phyloP scores from a whole-genome alignment of 2,113 vertebrate species.

The Python bivittatus region DNA sequence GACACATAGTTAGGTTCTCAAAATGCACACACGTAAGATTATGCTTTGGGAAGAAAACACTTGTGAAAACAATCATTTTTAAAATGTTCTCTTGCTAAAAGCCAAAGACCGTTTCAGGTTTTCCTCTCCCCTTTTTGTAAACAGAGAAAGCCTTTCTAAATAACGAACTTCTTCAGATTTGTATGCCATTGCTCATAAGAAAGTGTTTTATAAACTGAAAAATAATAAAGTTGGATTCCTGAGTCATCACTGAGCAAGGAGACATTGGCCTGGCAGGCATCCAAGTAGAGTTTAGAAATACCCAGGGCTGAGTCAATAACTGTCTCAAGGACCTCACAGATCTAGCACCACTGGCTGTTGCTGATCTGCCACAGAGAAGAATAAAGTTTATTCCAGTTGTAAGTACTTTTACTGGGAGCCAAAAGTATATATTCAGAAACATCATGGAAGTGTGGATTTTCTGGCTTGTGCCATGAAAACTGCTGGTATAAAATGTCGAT shows the following conservation, averaged over 20 bases:
- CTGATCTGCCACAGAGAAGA: neutral
- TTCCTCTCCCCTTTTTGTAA: neutral
- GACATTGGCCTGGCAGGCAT: neutral
- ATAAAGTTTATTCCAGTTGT: no score
- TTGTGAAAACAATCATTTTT: neutral
- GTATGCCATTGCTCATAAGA: neutral
- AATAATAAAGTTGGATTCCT: neutral
- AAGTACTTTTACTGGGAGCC: neutral
- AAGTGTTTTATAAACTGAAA: slow-evolving; percentile 4
- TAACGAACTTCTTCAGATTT: neutral
- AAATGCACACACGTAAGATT: neutral
- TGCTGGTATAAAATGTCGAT: no score
- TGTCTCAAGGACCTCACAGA: neutral
- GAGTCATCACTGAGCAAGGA: neutral
- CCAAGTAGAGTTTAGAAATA: neutral
- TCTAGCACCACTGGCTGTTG: neutral
- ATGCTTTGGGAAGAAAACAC: neutral
- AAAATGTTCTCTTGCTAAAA: neutral
- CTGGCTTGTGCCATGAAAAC: neutral
- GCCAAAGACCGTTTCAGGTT: neutral
- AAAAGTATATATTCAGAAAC: neutral
- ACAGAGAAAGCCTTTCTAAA: neutral
- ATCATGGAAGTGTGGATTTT: neutral
- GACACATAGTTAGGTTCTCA: neutral
- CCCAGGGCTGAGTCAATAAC: neutral